Conservation (phyloP, 2,888 invertebrate genomes). For the Meteorus cinctellus region DNA sequence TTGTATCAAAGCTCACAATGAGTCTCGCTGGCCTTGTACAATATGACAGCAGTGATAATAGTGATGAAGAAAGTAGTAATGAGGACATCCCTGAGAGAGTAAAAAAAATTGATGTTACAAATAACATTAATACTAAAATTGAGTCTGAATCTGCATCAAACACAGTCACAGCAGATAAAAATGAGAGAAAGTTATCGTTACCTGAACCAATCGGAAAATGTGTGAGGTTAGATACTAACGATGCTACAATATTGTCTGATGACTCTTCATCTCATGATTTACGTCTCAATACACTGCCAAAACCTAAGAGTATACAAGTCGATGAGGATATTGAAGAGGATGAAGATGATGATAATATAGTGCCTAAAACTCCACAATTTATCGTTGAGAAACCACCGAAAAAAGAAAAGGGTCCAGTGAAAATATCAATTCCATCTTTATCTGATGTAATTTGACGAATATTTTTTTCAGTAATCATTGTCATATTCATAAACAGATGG, state of each 20-base stretch:
- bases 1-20: background rate
- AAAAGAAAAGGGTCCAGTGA: constrained; percentile 75
- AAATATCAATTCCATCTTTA: constrained; percentile 82
- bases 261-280: constrained; percentile 40
- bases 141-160: background rate
- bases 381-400: constrained; percentile 55
- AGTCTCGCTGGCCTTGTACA: constrained; percentile 65
- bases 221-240: background rate
- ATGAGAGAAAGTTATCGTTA: constrained; percentile 33
- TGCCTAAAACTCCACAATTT: constrained; percentile 61
- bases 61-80: constrained; percentile 60
- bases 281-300: constrained; percentile 73
- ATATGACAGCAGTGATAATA: constrained; percentile 68
- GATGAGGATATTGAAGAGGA: constrained; percentile 70
- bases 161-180: constrained; percentile 11
- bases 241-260: too few relatives aligned
- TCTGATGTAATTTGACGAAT: constrained; percentile 75
- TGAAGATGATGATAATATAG: constrained; percentile 79
- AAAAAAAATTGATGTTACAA: background rate
- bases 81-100: constrained; percentile 24
- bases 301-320: constrained; percentile 69
- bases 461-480: background rate
- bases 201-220: constrained; percentile 31
- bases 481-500: background rate
- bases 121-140: background rate